These are phyloP conservation scores for Cricetomys ansorgei DNA, from an alignment of 2,113 vertebrate genomes.

Conservation along the genomic window DNA sequence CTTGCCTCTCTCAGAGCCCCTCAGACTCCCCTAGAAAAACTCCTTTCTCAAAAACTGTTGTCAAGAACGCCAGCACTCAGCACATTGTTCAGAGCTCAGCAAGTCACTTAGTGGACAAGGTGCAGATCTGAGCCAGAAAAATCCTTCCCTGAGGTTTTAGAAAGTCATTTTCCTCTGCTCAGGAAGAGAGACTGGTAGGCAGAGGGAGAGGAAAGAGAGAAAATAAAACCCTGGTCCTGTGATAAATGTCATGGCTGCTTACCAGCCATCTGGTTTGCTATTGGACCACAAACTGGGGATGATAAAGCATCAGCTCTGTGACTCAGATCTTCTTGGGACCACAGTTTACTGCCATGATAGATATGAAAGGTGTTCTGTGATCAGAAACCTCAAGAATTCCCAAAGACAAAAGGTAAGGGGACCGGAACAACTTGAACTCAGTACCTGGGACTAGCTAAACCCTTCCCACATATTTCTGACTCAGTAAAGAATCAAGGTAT, in stretches of 20 bases:
- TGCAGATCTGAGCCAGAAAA: background rate
- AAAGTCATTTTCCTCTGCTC: background rate
- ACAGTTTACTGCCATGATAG: background rate
- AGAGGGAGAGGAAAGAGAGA: background rate
- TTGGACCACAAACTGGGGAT: background rate
- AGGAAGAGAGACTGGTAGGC: background rate
- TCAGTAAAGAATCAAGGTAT: background rate
- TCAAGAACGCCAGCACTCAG: background rate
- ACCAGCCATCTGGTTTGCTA: background rate
- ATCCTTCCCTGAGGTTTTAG: no score
- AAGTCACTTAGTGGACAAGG: background rate
- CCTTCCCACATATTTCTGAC: background rate
- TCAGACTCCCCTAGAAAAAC: background rate
- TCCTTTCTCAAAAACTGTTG: accelerated
- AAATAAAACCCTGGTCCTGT: accelerated
- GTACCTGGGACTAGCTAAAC: background rate
- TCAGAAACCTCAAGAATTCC: background rate
- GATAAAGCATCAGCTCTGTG: background rate
- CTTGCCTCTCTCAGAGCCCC: background rate
- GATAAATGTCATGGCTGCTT: background rate
- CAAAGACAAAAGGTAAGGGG: background rate
- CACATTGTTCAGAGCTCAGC: background rate
- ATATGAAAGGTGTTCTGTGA: no score
- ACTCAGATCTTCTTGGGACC: background rate
- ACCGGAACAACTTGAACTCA: background rate